Percentiles rank a stretch among this genome's conserved stretches.
These are phyloP conservation scores for Crossaster papposus DNA, from an alignment of 53 echinoderm and acorn worm genomes.

Conservation along the genomic window DNA sequence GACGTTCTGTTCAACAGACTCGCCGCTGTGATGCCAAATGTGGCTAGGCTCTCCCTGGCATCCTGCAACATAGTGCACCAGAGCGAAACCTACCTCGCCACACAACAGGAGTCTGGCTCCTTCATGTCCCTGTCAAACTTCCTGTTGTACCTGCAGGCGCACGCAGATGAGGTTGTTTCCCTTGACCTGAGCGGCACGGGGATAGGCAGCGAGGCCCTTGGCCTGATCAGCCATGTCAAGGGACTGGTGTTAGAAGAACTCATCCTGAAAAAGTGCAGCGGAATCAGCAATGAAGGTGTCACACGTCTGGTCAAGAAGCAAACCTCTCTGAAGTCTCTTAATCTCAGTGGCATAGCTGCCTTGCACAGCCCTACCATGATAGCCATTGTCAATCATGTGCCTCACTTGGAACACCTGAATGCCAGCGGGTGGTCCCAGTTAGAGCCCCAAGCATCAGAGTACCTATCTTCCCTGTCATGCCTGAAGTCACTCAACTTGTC, in stretches of 20 bases:
- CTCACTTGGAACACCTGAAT: constrained; percentile 27
- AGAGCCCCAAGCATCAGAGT: constrained; percentile 48
- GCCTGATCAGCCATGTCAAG: constrained; percentile 68
- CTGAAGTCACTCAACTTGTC: constrained; percentile 51
- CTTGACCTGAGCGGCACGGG: constrained; percentile 84
- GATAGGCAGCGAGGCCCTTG: constrained; percentile 72
- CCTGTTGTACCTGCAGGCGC: constrained; percentile 58
- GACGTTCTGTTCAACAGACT: constrained; percentile 81
- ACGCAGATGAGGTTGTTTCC: constrained; percentile 40
- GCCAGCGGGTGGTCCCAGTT: constrained; percentile 53
- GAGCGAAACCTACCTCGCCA: constrained; percentile 62
- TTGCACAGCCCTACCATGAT: constrained; percentile 64
- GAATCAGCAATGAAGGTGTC: constrained; percentile 78
- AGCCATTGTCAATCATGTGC: constrained; percentile 60
- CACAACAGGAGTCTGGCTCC: constrained; percentile 58
- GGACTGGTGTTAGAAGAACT: constrained; percentile 68
- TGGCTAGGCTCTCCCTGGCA: constrained; percentile 80
- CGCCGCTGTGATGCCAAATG: constrained; percentile 63
- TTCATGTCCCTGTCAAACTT: constrained; percentile 82
- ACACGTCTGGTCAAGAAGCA: constrained; percentile 67
- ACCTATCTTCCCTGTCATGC: constrained; percentile 9
- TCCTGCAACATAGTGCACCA: constrained; percentile 91
- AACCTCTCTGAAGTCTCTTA: constrained; percentile 61
- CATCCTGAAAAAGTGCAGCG: constrained; percentile 69
- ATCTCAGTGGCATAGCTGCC: constrained; percentile 66